Conservation (phyloP, 2,113 vertebrate genomes). For the Aspidoscelis tigris region DNA sequence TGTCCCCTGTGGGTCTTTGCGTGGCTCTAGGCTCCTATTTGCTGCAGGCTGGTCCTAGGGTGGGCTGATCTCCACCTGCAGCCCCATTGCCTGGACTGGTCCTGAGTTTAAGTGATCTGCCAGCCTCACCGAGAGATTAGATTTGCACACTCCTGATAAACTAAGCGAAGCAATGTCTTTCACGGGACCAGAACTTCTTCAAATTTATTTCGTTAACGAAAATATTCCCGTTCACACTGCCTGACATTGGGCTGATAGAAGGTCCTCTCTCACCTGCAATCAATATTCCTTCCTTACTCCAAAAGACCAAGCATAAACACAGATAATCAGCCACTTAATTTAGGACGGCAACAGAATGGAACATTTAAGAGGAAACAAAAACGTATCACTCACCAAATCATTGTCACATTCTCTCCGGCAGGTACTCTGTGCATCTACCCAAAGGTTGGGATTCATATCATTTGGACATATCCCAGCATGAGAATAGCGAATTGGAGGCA, state of each 20-base stretch:
- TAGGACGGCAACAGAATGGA: not conserved
- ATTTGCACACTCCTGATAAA: not conserved
- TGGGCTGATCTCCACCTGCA: not conserved
- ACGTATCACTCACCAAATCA: slow-evolving; percentile 87
- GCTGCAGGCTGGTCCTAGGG: not conserved
- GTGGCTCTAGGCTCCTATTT: not conserved
- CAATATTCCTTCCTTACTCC: not conserved
- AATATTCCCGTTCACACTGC: not conserved
- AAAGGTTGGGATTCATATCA: slow-evolving; percentile 98
- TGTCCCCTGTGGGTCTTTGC: not conserved
- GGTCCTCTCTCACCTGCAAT: not conserved
- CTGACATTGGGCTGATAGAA: not conserved
- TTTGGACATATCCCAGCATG: slow-evolving; percentile 97
- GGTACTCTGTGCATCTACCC: slow-evolving; percentile 99
- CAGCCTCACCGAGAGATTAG: not conserved
- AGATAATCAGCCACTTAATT: not conserved
- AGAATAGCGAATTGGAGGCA: slow-evolving; percentile 83
- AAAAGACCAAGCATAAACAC: not conserved
- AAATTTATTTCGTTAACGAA: not conserved
- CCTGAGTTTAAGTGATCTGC: too few species aligned
- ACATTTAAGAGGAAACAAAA: not conserved
- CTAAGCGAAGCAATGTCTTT: not conserved
- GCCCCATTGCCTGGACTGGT: not conserved
- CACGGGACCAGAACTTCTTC: not conserved
- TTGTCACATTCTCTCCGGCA: slow-evolving; percentile 91